These are phyloP conservation scores for Lochmaea capreae DNA, from an alignment of 2,888 invertebrate species.

Conservation along the genomic window DNA sequence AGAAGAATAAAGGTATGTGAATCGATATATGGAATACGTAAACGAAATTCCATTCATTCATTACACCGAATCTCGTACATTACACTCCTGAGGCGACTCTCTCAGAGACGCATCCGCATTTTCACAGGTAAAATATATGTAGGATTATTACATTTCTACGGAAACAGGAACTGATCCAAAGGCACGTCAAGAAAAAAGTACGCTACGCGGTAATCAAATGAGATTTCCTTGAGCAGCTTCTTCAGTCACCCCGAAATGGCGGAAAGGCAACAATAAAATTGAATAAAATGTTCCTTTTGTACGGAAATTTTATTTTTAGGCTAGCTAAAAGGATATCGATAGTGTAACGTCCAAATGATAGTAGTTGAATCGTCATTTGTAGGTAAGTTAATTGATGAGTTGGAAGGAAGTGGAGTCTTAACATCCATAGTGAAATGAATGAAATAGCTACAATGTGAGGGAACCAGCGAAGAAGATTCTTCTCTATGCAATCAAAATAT, in stretches of 20 bases:
- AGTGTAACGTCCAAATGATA: neutral
- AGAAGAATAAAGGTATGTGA: constrained; percentile 1
- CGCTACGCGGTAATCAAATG: constrained; percentile 47
- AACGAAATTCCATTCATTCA: constrained; percentile 21
- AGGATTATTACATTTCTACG: constrained; percentile 48
- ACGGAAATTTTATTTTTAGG: constrained; percentile 37
- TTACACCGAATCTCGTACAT: constrained; percentile 9
- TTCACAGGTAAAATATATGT: constrained; percentile 46
- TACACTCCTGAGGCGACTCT: constrained; percentile 11
- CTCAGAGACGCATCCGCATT: constrained; percentile 30
- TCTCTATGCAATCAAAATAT: too few relatives aligned
- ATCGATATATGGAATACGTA: constrained; percentile 3
- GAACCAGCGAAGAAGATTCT: too few relatives aligned
- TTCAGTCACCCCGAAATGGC: constrained; percentile 40
- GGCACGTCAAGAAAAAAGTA: constrained; percentile 48
- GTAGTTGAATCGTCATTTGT: neutral
- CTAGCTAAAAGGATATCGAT: constrained; percentile 22
- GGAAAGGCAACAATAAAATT: constrained; percentile 43
- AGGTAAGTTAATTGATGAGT: too few relatives aligned
- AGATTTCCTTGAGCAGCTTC: constrained; percentile 38
- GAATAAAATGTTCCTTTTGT: constrained; percentile 41
- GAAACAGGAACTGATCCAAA: constrained; percentile 51
- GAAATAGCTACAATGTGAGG: neutral
- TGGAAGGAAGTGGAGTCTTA: neutral
- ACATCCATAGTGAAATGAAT: neutral